phyloP scores from a whole-genome alignment of 2,888 invertebrate species.

The Deilephila elpenor region DNA sequence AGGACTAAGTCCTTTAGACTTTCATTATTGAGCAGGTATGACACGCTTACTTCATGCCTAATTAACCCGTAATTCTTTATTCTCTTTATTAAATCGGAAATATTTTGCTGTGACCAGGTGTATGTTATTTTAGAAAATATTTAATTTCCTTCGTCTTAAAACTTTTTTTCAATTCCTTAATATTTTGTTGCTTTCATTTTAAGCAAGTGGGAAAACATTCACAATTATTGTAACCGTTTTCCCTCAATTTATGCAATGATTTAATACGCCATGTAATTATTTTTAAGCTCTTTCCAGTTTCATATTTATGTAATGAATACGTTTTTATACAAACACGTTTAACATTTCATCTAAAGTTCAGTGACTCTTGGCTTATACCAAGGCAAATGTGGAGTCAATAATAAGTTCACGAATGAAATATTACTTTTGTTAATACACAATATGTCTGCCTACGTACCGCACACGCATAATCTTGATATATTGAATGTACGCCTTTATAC shows the following conservation, averaged over 20 bases:
- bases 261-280: too few relatives aligned
- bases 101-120: neutral
- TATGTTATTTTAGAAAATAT: neutral
- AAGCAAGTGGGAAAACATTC: neutral
- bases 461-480: neutral
- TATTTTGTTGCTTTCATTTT: neutral
- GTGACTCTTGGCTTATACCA: neutral
- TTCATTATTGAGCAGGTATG: constrained; percentile 15
- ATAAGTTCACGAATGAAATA: neutral
- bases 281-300: too few relatives aligned
- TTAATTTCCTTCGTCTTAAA: neutral
- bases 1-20: constrained; percentile 18
- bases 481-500: neutral
- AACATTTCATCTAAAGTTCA: neutral
- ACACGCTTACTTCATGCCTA: constrained; percentile 5
- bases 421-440: neutral
- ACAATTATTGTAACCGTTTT: neutral
- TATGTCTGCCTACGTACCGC: neutral
- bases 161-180: too few relatives aligned
- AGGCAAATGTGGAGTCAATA: neutral
- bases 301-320: too few relatives aligned
- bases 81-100: constrained; percentile 8
- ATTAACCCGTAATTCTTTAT: constrained; percentile 17
- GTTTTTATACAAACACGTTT: neutral
- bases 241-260: neutral